Evolutionary conservation across 2,888 invertebrate species (phyloP).

Genomic region (Drosophila prolongata): DNA sequence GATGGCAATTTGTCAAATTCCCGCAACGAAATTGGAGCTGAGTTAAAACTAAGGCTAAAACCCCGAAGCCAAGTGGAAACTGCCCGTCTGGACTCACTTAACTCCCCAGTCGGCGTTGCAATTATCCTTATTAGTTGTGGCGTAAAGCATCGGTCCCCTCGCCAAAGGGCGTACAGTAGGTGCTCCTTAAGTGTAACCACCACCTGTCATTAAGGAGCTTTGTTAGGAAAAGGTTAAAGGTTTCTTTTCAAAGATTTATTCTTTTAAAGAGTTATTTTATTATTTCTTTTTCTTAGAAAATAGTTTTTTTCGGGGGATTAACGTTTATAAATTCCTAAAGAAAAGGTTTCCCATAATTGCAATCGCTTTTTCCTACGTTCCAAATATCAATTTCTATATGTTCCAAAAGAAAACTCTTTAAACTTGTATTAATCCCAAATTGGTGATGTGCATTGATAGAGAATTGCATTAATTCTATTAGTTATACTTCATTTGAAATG

Average conservation of each 20-base stretch:
- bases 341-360: too few relatives aligned
- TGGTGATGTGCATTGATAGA: too few relatives aligned
- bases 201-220: too few relatives aligned
- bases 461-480: too few relatives aligned
- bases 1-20: constrained; percentile 78
- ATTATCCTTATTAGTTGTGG: constrained; percentile 75
- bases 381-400: too few relatives aligned
- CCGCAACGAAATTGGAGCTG: constrained; percentile 43
- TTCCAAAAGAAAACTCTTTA: too few relatives aligned
- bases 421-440: too few relatives aligned
- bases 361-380: too few relatives aligned
- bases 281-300: background rate
- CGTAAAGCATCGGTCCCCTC: constrained; percentile 56
- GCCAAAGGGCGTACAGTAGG: constrained; percentile 56
- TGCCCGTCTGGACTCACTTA: constrained; percentile 56
- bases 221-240: too few relatives aligned
- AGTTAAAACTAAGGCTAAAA: background rate
- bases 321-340: too few relatives aligned
- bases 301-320: too few relatives aligned
- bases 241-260: background rate
- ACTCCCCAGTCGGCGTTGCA: constrained; percentile 64
- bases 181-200: background rate
- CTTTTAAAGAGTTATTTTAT: background rate
- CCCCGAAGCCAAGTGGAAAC: constrained; percentile 2
- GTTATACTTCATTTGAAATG: background rate